Evolutionary conservation across 2,797 vertebrate genomes (phyloP).

Genomic region (Poeciliopsis infans): DNA sequence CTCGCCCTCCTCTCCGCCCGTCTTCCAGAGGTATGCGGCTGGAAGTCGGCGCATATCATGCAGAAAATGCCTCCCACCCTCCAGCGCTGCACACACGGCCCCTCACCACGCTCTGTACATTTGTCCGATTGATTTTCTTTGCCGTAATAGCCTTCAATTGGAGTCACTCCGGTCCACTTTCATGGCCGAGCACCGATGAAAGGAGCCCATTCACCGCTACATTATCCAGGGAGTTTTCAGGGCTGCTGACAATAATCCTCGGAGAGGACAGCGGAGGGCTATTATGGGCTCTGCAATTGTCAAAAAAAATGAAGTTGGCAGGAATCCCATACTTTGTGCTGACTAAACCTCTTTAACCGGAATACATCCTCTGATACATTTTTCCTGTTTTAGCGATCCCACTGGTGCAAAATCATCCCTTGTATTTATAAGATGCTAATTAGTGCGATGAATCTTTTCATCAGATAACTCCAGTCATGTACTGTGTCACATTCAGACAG

Average conservation of each 20-base stretch:
- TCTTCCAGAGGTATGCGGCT: constrained; percentile 52
- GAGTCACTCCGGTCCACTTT: constrained; percentile 67
- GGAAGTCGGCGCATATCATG: constrained; percentile 18
- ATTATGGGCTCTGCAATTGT: constrained; percentile 33
- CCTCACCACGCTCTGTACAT: constrained; percentile 36
- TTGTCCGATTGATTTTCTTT: constrained; percentile 68
- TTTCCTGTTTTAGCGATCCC: not conserved
- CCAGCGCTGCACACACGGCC: constrained; percentile 16
- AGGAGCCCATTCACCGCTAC: constrained; percentile 59
- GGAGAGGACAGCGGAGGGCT: constrained; percentile 55
- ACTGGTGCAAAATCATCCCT: not conserved
- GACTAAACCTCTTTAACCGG: constrained; percentile 12
- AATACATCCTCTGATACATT: not conserved
- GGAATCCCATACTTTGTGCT: constrained; percentile 13
- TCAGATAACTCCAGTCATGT: not conserved
- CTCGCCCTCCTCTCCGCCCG: constrained; percentile 23
- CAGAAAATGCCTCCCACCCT: constrained; percentile 34
- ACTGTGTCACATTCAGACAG: not conserved
- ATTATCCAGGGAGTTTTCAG: constrained; percentile 64
- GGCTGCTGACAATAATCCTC: constrained; percentile 57
- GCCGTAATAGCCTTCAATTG: constrained; percentile 64
- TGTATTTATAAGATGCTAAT: constrained; percentile 1
- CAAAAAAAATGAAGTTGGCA: constrained; percentile 21
- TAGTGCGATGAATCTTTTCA: not conserved
- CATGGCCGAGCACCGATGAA: constrained; percentile 63